Base-by-base conservation (phyloP, 2,113 vertebrate genomes). In the Nannobrachium achirus region DNA sequence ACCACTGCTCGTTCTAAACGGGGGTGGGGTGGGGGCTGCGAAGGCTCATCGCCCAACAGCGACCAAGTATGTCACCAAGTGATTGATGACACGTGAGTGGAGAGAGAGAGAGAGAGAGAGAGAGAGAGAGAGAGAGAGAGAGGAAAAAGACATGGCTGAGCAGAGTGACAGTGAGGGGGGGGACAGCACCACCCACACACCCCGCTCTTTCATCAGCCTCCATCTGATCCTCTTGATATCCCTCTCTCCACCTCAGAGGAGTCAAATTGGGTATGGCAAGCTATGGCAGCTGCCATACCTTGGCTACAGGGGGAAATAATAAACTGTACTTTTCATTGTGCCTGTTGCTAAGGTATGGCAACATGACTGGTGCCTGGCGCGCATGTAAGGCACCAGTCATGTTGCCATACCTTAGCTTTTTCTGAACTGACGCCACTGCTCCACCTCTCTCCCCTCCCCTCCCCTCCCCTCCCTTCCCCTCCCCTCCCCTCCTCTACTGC, bases 21-120 rank as follows among this genome's bases (percentile, higher is more conserved):
- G 14, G 48, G 48, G 48, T 61, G 25, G 58, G 68, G 45, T 25
- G 53, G 18, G 59, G 19, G 63, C 48, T 11, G 56, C 0, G 39
- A 71, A 53, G 14, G 48, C 64, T 41, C 53, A 75, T 63, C 63
- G 56, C 56, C 69, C 52, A 55, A 63, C 64, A 51, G 71, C 66
- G 71, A 77, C 75, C 48, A 42, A 68, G 52, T 60, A 64, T 79
- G 82, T 73, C 82, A 64, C 63, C 0, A 4, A 45, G 14, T 84
- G 83, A 83, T 63, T 83, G 80, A 83, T 83, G 78, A 72, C 33
- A 80, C 60, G 73, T 20, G 69, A 72, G 42, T 51, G 44, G 15
- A 6, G 19, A 62, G 19, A 10, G 40, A 15, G 19, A 33, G 53
- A 40, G 14, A 58, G 14, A 58, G 14, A 58, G 25, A 14, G 56